A percentile compares a stretch with the other conserved stretches of the same genome.
Conservation (phyloP, 2,113 vertebrate genomes). For the Sakesphorus luctuosus region DNA sequence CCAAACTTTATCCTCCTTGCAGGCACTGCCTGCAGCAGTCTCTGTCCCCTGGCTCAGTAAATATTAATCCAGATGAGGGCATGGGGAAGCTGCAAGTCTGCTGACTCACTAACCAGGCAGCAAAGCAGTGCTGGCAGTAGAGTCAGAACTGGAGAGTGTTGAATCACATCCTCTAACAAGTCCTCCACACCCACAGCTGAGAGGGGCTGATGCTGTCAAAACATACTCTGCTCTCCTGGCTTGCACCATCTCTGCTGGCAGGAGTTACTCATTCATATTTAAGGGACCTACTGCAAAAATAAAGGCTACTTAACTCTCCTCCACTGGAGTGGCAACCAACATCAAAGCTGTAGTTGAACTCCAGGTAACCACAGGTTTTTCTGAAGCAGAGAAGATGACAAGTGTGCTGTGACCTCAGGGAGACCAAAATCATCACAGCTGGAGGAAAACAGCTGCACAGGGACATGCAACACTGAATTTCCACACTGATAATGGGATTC, state of each 20-base stretch:
- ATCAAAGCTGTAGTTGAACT: background rate
- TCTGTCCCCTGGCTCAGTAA: background rate
- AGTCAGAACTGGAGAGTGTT: background rate
- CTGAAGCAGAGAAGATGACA: background rate
- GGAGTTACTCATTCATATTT: background rate
- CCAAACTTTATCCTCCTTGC: background rate
- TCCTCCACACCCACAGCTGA: background rate
- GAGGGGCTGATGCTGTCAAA: background rate
- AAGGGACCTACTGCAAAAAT: background rate
- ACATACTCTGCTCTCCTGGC: background rate
- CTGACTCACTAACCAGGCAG: conserved; percentile 17
- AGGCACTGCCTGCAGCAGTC: background rate
- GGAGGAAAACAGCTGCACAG: background rate
- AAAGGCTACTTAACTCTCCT: background rate
- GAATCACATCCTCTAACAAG: background rate
- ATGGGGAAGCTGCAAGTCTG: background rate
- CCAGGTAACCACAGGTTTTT: background rate
- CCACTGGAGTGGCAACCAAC: background rate
- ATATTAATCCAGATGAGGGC: background rate
- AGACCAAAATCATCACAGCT: background rate
- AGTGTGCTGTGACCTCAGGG: background rate
- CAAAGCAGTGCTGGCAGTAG: background rate
- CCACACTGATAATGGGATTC: background rate
- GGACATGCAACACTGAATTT: background rate
- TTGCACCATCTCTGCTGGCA: background rate